Evolutionary conservation across 2,113 vertebrate species (phyloP).

Genomic region (Platysteira castanea): DNA sequence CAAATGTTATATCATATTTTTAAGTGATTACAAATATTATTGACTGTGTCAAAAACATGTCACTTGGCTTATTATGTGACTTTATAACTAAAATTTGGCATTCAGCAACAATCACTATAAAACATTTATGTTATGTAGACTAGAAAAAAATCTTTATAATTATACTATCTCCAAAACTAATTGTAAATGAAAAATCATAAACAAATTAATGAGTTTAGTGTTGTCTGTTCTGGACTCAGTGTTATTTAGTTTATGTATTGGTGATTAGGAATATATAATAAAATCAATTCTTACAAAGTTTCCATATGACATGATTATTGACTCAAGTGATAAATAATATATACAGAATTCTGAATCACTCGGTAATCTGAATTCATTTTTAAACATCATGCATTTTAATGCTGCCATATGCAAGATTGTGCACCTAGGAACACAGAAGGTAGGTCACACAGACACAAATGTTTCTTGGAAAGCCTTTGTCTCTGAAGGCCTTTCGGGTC

Average conservation of each 20-base stretch:
- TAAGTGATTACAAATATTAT: not conserved
- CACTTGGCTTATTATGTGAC: not conserved
- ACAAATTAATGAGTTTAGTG: not conserved
- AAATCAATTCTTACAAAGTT: not conserved
- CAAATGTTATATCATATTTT: not conserved
- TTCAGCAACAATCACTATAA: not conserved
- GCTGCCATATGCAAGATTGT: not conserved
- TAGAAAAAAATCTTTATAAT: not conserved
- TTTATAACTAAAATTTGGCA: not conserved
- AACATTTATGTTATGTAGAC: not conserved
- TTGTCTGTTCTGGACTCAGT: not conserved
- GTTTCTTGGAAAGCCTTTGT: not conserved
- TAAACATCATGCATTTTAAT: slow-evolving; percentile 41
- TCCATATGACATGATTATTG: not conserved
- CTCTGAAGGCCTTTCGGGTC: not conserved
- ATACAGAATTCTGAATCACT: not conserved
- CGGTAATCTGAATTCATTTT: slow-evolving; percentile 8
- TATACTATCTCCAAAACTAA: not conserved
- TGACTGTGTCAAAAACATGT: not conserved
- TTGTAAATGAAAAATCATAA: not conserved
- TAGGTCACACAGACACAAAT: not conserved
- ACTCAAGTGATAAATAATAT: slow-evolving; percentile 11
- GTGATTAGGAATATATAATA: not conserved
- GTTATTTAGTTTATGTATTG: not conserved
- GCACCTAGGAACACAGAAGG: not conserved